These are phyloP conservation scores for Umimayanthus chanpuru DNA, from an alignment of 92 coral and sea anemone genomes.

Conservation along the genomic window DNA sequence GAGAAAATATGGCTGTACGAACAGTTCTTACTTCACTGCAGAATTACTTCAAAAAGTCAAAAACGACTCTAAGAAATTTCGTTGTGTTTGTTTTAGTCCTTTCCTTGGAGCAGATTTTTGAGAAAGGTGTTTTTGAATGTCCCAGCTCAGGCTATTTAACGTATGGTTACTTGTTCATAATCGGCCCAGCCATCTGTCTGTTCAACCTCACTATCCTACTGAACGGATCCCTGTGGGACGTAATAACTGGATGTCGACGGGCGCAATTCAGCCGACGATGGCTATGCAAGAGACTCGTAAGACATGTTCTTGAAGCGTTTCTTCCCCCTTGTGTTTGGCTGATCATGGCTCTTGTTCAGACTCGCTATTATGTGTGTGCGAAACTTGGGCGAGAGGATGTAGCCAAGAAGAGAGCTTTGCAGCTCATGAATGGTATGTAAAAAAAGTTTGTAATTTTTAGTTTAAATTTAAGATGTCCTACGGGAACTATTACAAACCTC, in stretches of 20 bases:
- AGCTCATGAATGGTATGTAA: not conserved
- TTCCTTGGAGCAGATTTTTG: constrained; percentile 59
- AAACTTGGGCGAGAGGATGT: constrained; percentile 53
- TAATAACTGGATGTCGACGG: constrained; percentile 54
- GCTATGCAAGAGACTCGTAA: constrained; percentile 29
- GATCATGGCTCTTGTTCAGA: constrained; percentile 56
- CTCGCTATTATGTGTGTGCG: constrained; percentile 58
- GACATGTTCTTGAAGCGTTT: constrained; percentile 44
- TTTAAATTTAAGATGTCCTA: no score
- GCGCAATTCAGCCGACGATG: constrained; percentile 36
- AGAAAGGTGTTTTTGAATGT: constrained; percentile 61
- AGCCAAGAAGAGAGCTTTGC: constrained; percentile 46
- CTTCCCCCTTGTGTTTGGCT: constrained; percentile 64
- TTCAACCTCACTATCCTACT: constrained; percentile 56
- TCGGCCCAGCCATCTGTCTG: constrained; percentile 59
- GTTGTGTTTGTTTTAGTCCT: constrained; percentile 56
- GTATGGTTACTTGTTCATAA: constrained; percentile 54
- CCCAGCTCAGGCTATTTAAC: constrained; percentile 34
- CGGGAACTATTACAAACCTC: no score
- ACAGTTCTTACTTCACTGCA: not conserved
- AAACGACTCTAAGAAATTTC: constrained; percentile 47
- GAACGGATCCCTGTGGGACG: constrained; percentile 53
- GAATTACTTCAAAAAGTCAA: constrained; percentile 32
- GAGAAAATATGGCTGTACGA: no score
- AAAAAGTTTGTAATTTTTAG: no score